Evolutionary conservation across 2,113 vertebrate genomes (phyloP).

Genomic region (Channa maculata): DNA sequence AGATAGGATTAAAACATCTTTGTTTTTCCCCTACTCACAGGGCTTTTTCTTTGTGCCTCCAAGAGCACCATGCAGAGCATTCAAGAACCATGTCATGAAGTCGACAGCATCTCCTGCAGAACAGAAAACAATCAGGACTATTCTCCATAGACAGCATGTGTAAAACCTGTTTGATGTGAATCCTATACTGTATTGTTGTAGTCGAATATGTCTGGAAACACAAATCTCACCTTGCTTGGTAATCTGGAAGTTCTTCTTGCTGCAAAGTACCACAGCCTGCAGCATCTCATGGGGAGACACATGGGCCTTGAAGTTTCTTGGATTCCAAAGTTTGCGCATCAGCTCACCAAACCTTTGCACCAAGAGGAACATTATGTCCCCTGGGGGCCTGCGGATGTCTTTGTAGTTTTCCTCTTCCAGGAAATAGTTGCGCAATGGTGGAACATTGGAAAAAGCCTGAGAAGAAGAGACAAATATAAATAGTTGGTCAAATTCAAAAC

Average conservation of each 20-base stretch:
- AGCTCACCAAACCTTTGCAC: conserved; percentile 98
- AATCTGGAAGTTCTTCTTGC: conserved; percentile 99
- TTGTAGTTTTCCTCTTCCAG: conserved; percentile 96
- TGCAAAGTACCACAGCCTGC: conserved; percentile 97
- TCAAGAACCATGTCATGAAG: conserved; percentile 97
- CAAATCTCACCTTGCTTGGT: conserved; percentile 91
- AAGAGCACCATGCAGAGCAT: conserved; percentile 92
- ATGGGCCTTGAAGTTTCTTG: conserved; percentile 97
- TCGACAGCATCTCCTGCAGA: conserved; percentile 93
- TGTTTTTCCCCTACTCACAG: conserved; percentile 81
- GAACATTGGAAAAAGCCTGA: conserved; percentile 96
- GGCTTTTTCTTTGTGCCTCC: conserved; percentile 96
- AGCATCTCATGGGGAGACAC: conserved; percentile 99
- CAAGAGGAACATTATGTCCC: conserved; percentile 97
- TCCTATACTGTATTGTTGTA: neutral
- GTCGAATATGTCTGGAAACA: neutral
- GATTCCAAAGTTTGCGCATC: conserved; percentile 98
- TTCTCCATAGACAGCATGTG: neutral
- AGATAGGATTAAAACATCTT: no score
- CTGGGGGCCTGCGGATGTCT: conserved; percentile 91
- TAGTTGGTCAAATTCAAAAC: neutral
- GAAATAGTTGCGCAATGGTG: conserved; percentile 95
- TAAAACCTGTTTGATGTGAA: neutral
- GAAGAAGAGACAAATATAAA: neutral
- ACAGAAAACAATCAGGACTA: conserved; percentile 19